A percentile compares a stretch with the other conserved stretches of the same genome.
These are phyloP conservation scores for Rallus crepitans DNA, from an alignment of 2,797 vertebrate genomes.

Conservation along the genomic window DNA sequence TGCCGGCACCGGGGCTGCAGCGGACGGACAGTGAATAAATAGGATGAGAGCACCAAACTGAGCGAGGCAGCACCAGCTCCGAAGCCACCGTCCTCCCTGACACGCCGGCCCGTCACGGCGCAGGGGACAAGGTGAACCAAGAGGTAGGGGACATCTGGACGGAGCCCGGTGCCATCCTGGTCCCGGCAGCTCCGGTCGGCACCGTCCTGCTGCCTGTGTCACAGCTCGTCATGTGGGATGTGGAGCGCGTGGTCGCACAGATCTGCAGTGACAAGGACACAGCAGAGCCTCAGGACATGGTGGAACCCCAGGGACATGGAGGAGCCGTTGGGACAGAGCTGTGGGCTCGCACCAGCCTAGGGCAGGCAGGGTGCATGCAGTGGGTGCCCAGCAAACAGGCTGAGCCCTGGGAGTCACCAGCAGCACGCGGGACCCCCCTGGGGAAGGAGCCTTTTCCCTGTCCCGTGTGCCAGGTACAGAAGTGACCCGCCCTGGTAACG, in stretches of 20 bases:
- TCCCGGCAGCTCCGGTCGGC: not conserved
- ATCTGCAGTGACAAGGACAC: constrained; percentile 79
- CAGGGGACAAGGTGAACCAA: fast-evolving
- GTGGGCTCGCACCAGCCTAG: no score
- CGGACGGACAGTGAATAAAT: not conserved
- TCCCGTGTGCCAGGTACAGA: fast-evolving
- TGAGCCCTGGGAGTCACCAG: not conserved
- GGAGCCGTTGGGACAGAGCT: no score
- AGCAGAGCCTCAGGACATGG: not conserved
- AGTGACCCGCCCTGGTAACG: not conserved
- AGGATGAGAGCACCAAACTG: not conserved
- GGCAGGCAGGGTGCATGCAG: not conserved
- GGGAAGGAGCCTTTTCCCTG: fast-evolving
- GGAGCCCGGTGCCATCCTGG: fast-evolving
- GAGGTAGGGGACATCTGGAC: fast-evolving
- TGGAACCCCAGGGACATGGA: no score
- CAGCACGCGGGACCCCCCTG: fast-evolving
- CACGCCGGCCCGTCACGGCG: fast-evolving
- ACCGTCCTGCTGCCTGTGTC: constrained; percentile 36
- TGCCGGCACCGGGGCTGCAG: not conserved
- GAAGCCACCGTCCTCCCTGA: fast-evolving
- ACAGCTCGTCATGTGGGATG: constrained; percentile 92
- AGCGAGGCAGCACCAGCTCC: fast-evolving
- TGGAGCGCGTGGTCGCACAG: constrained; percentile 93
- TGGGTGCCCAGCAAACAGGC: fast-evolving